These are phyloP conservation scores for Ichneumon xanthorius DNA, from an alignment of 2,888 invertebrate species.

Conservation along the genomic window DNA sequence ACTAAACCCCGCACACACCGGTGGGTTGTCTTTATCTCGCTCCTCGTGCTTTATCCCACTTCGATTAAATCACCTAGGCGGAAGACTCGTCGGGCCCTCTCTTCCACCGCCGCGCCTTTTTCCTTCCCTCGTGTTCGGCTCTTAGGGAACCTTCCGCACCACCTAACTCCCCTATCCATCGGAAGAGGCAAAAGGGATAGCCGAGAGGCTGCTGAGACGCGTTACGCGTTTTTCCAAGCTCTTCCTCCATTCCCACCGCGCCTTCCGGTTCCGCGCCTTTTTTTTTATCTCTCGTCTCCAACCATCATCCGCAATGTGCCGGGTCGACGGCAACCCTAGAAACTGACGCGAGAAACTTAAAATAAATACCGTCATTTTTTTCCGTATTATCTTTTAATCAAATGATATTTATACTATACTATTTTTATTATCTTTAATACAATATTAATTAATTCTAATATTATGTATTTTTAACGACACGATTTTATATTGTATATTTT, in stretches of 20 bases:
- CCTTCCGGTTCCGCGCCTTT: constrained; percentile 40
- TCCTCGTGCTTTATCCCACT: constrained; percentile 59
- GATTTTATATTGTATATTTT: too few relatives aligned
- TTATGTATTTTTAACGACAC: too few relatives aligned
- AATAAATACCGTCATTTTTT: constrained; percentile 23
- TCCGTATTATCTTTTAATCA: too few relatives aligned
- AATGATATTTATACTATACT: too few relatives aligned
- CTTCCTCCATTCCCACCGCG: constrained; percentile 14
- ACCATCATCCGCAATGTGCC: constrained; percentile 22
- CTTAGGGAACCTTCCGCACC: constrained; percentile 40
- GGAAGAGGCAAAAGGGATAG: constrained; percentile 67
- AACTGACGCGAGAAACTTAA: constrained; percentile 31
- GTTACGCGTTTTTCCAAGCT: constrained; percentile 60
- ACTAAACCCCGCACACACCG: background rate
- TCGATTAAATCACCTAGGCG: constrained; percentile 75
- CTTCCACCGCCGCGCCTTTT: constrained; percentile 47
- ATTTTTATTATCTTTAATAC: too few relatives aligned
- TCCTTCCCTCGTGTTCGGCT: constrained; percentile 29
- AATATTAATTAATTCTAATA: too few relatives aligned
- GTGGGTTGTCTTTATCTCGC: constrained; percentile 48
- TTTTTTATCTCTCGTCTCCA: constrained; percentile 40
- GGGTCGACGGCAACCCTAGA: constrained; percentile 29
- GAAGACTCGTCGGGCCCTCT: constrained; percentile 35
- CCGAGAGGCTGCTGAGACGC: background rate
- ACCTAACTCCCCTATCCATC: constrained; percentile 75